Evolutionary conservation across 2,113 vertebrate species (phyloP).

Genomic region (Zapus hudsonius): DNA sequence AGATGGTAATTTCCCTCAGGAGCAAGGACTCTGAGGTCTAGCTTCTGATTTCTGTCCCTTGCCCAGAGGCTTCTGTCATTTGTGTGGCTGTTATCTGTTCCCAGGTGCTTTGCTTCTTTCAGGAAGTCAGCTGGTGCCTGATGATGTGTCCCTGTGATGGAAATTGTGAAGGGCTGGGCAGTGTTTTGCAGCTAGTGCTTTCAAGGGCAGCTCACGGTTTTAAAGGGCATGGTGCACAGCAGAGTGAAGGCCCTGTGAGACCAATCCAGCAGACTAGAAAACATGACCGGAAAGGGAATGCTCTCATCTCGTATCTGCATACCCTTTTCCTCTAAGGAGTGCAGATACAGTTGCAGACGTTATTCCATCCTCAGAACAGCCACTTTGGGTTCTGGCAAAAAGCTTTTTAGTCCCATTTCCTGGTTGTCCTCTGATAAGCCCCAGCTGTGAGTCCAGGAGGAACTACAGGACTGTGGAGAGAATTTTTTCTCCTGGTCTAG

Average conservation of each 20-base stretch:
- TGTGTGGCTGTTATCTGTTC: background rate
- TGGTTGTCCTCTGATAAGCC: constrained; percentile 1
- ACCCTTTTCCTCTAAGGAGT: background rate
- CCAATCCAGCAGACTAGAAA: background rate
- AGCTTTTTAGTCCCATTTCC: background rate
- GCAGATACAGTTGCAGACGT: background rate
- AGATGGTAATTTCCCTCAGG: background rate
- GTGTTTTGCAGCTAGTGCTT: background rate
- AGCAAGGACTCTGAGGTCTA: background rate
- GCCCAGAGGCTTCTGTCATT: constrained; percentile 3
- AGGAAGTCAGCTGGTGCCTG: constrained; percentile 47
- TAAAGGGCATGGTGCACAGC: constrained; percentile 5
- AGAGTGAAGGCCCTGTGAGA: constrained; percentile 28
- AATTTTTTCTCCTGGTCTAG: background rate
- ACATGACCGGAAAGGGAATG: constrained; percentile 33
- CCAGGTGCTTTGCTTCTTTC: constrained; percentile 47
- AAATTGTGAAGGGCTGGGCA: constrained; percentile 36
- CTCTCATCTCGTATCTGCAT: background rate
- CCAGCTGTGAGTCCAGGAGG: background rate
- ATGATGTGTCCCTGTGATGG: constrained; percentile 46
- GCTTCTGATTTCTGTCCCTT: background rate
- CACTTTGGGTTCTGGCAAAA: background rate
- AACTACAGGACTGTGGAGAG: background rate
- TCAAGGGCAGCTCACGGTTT: background rate
- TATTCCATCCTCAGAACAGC: background rate